A percentile compares a stretch with the other conserved stretches of the same genome.
phyloP scores from a whole-genome alignment of 2,113 vertebrate genomes.

The Laterallus jamaicensis region DNA sequence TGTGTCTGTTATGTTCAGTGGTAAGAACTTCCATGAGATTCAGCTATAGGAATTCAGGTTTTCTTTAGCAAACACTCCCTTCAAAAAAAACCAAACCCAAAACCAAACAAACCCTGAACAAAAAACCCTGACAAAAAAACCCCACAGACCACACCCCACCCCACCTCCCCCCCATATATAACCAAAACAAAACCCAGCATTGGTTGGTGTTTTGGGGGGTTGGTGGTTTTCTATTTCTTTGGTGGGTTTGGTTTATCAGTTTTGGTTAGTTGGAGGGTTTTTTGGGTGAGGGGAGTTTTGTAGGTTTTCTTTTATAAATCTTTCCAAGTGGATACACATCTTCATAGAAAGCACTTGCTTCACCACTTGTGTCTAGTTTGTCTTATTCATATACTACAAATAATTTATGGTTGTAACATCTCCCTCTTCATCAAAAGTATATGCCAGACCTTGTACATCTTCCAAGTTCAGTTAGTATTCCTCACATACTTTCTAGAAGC shows the following conservation, averaged over 20 bases:
- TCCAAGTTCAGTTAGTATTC: not conserved
- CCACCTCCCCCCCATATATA: too few relatives aligned
- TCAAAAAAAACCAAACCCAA: not conserved
- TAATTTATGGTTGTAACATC: not conserved
- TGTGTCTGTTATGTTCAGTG: not conserved
- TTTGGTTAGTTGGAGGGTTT: too few relatives aligned
- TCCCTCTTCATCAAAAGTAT: not conserved
- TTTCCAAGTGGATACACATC: not conserved
- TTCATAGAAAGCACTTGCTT: not conserved
- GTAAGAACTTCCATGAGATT: not conserved
- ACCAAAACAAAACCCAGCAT: too few relatives aligned
- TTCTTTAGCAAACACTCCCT: not conserved
- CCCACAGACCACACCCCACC: too few relatives aligned
- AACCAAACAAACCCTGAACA: not conserved
- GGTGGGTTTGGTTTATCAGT: too few relatives aligned
- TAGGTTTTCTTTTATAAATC: not conserved
- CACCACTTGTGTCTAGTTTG: not conserved
- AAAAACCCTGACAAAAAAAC: not conserved
- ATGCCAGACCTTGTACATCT: not conserved
- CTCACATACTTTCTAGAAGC: not conserved
- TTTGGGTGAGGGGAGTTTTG: too few relatives aligned
- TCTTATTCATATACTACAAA: not conserved
- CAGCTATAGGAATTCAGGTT: not conserved
- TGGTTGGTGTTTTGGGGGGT: too few relatives aligned
- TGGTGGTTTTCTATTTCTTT: too few relatives aligned